Percentiles rank a stretch among this genome's conserved stretches.
phyloP scores from a whole-genome alignment of 2,888 invertebrate species.

The Leistus spinibarbis region DNA sequence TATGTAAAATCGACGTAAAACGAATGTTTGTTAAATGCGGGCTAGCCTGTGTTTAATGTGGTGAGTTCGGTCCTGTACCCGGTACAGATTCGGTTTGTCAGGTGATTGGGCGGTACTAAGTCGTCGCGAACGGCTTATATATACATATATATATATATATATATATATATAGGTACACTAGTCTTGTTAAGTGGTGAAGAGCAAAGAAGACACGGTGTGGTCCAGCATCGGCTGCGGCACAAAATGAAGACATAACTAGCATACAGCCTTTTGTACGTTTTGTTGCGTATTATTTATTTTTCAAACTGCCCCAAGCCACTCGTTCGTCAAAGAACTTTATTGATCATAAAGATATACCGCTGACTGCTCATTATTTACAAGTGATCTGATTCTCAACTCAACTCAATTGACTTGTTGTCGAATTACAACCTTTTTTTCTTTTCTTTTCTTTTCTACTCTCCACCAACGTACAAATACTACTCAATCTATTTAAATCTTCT shows the following conservation, averaged over 20 bases:
- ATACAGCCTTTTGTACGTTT: neutral
- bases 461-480: no score
- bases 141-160: neutral
- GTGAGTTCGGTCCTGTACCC: neutral
- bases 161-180: no score
- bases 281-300: neutral
- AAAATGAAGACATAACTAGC: slow-evolving; percentile 27
- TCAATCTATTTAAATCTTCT: no score
- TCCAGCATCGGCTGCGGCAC: slow-evolving; percentile 7
- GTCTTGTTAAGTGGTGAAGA: neutral
- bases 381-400: no score
- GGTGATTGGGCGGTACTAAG: neutral
- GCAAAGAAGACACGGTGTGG: slow-evolving; percentile 14
- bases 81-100: neutral
- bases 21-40: no score
- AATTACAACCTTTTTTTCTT: no score
- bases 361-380: no score
- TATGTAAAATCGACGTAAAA: no score
- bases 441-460: no score
- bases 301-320: neutral
- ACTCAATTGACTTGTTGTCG: no score
- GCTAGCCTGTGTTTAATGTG: no score
- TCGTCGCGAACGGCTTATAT: neutral
- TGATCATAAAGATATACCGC: neutral
- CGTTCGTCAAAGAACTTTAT: slow-evolving; percentile 2